Evolutionary conservation across 2,888 invertebrate genomes (phyloP).

Genomic region (Mythimna pallens): DNA sequence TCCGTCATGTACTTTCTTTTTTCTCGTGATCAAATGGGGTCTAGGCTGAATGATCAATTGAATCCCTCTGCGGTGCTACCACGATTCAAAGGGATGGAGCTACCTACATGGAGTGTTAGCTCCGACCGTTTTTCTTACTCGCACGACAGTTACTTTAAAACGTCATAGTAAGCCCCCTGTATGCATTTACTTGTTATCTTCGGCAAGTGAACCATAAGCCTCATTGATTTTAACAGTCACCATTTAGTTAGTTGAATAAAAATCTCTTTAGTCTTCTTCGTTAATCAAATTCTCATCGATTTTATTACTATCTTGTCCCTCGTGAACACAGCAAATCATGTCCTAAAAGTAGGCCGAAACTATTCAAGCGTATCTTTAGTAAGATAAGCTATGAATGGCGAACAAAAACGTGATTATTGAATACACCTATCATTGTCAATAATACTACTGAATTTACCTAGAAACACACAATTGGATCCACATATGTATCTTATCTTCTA

Average conservation of each 20-base stretch:
- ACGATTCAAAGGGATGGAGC: no score
- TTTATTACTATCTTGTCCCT: conserved; percentile 15
- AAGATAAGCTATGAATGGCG: conserved; percentile 46
- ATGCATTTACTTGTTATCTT: neutral
- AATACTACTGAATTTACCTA: conserved; percentile 57
- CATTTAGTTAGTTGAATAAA: conserved; percentile 8
- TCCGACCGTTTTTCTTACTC: no score
- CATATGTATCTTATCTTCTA: conserved; percentile 43
- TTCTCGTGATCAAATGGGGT: neutral
- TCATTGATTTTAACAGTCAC: neutral
- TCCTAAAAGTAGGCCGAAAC: conserved; percentile 31
- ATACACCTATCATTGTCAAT: conserved; percentile 31
- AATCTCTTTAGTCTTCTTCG: neutral
- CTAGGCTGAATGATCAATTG: neutral
- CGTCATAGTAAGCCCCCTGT: neutral
- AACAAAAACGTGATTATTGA: conserved; percentile 23
- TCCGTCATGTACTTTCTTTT: neutral
- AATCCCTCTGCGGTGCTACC: neutral
- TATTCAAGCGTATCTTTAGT: conserved; percentile 20
- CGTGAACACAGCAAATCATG: conserved; percentile 32
- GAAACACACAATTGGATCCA: conserved; percentile 36
- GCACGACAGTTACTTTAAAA: no score
- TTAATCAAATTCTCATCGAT: conserved; percentile 12
- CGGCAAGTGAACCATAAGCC: neutral
- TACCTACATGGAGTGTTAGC: no score